Conservation (phyloP, 1,140 invertebrate genomes). For the Drosophila pandora region DNA sequence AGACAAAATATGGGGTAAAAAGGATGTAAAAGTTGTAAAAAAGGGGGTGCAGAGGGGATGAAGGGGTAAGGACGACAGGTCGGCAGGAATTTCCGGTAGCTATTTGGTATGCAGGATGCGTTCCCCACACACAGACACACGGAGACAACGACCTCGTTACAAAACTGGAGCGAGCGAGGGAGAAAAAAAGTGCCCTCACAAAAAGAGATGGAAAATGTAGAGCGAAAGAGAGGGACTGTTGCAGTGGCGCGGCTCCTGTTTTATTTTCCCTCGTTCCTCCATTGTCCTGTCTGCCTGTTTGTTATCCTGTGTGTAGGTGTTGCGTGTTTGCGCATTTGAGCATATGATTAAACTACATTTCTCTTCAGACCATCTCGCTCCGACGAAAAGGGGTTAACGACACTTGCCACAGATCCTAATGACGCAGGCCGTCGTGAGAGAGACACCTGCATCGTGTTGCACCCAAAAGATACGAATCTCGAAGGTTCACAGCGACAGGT, state of each 20-base stretch:
- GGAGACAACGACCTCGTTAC: slow-evolving; percentile 72
- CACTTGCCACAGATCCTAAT: slow-evolving; percentile 51
- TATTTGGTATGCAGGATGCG: slow-evolving; percentile 75
- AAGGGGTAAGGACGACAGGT: slow-evolving; percentile 6
- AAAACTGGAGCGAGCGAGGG: slow-evolving; percentile 61
- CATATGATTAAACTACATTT: slow-evolving; percentile 81
- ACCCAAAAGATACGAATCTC: slow-evolving; percentile 32
- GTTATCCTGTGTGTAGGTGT: slow-evolving; percentile 64
- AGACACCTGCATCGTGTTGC: slow-evolving; percentile 50
- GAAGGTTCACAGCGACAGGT: slow-evolving; percentile 42
- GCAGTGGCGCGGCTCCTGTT: slow-evolving; percentile 52
- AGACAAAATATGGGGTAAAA: slow-evolving; percentile 9
- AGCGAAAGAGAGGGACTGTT: slow-evolving; percentile 25
- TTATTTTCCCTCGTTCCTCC: slow-evolving; percentile 30
- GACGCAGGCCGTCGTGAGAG: slow-evolving; percentile 29
- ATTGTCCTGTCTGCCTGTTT: slow-evolving; percentile 36
- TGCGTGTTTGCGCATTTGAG: slow-evolving; percentile 78
- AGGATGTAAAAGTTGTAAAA: not conserved
- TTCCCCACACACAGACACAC: slow-evolving; percentile 45
- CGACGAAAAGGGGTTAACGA: slow-evolving; percentile 54
- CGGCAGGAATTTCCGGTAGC: slow-evolving; percentile 63
- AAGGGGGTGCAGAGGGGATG: not conserved
- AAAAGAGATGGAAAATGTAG: not conserved
- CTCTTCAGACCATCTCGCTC: slow-evolving; percentile 14
- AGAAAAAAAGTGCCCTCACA: not conserved